Evolutionary conservation across 2,888 invertebrate species (phyloP).

Genomic region (Cerceris ruficornis): DNA sequence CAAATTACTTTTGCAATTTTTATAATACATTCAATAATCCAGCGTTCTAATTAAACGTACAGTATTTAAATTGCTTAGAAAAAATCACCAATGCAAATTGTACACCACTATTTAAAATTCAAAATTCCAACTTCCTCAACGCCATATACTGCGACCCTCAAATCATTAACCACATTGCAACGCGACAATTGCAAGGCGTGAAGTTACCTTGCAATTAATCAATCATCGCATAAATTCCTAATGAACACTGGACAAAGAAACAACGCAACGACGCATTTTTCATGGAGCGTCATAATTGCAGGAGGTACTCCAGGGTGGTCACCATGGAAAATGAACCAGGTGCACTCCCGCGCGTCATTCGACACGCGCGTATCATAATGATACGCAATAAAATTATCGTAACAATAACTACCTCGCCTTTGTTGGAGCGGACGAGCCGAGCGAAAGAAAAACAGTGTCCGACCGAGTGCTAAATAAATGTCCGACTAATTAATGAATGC

Average conservation of each 20-base stretch:
- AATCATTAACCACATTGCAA: not conserved
- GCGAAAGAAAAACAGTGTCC: slow-evolving; percentile 24
- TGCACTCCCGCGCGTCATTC: slow-evolving; percentile 37
- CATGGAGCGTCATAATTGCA: slow-evolving; percentile 19
- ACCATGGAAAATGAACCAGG: slow-evolving; percentile 28
- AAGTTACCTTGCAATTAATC: not conserved
- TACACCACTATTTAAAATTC: too few species aligned
- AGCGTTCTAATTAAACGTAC: too few species aligned
- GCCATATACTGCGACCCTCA: not conserved
- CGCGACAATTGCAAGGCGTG: not conserved
- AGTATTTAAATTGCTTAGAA: too few species aligned
- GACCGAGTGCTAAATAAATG: slow-evolving; percentile 50
- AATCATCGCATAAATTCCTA: slow-evolving; percentile 1
- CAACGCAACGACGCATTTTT: slow-evolving; percentile 31
- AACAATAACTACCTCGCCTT: slow-evolving; percentile 55
- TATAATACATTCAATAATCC: too few species aligned
- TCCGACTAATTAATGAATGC: slow-evolving; percentile 61
- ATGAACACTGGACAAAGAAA: slow-evolving; percentile 28
- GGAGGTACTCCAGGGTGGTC: slow-evolving; percentile 7
- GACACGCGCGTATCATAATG: slow-evolving; percentile 52
- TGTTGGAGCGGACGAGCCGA: slow-evolving; percentile 44
- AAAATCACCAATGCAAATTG: too few species aligned
- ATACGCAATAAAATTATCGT: slow-evolving; percentile 49
- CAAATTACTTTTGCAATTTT: too few species aligned
- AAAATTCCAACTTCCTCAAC: too few species aligned